These are phyloP conservation scores for Catharus fuscescens DNA, from an alignment of 2,113 vertebrate genomes.

Conservation along the genomic window DNA sequence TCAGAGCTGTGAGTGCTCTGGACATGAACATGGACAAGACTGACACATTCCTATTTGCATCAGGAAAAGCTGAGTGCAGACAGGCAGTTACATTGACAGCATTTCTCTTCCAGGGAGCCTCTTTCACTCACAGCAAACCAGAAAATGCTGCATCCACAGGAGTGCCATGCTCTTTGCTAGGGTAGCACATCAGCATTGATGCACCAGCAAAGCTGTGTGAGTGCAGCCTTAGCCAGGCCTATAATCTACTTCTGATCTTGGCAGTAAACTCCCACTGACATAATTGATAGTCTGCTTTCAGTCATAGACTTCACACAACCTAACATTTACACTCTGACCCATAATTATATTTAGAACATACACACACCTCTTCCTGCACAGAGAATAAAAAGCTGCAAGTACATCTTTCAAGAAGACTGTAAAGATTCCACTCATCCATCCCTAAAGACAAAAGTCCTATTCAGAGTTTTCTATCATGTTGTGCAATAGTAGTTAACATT, in stretches of 20 bases:
- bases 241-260: conserved; percentile 22
- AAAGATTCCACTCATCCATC: neutral
- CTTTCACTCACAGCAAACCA: neutral
- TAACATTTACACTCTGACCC: conserved; percentile 15
- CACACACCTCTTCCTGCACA: neutral
- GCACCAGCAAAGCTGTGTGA: neutral
- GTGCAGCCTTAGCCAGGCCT: neutral
- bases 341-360: conserved; percentile 17
- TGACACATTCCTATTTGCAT: neutral
- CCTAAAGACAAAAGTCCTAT: neutral
- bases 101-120: neutral
- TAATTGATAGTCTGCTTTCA: conserved; percentile 39
- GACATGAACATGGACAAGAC: neutral
- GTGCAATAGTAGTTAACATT: neutral
- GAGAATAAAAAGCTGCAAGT: neutral
- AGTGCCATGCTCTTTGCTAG: neutral
- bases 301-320: neutral
- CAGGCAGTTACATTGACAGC: neutral
- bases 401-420: neutral
- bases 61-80: neutral
- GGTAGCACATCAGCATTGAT: neutral
- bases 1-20: neutral
- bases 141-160: neutral
- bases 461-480: neutral
- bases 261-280: conserved; percentile 25